Base-by-base conservation (phyloP, 2,797 vertebrate genomes). In the Sphenopsis melanotis region DNA sequence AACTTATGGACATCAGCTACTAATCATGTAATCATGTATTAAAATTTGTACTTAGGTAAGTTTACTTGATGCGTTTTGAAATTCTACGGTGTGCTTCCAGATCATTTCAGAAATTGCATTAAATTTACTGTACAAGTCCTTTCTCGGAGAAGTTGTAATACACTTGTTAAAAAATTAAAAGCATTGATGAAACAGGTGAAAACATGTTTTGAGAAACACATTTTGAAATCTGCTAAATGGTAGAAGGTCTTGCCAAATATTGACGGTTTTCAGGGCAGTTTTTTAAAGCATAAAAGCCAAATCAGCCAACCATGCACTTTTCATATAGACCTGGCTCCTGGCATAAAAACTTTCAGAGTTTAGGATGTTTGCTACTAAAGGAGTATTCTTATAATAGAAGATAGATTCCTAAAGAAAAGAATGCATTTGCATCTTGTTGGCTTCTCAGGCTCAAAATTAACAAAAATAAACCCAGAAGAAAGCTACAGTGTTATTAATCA, bases 211-310 rank as follows among this genome's bases (percentile, higher is more conserved):
- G 59, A 87, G 59, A 85, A 84, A 37, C 2, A 1, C 20, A 6
- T 41, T 68, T 57, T 79, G 26, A 84, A 92, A 87, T 65, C 22
- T 79, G 13, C 23, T 76, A 84, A 76, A 82, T 49, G 47, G 9
- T 82, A 15, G n/a, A 59, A 92, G 36, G 59, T 44, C 81, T 87
- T 94, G 87, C 47, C 81, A 93, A 86, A 92, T 90, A 87, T 21
- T 66, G 68, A 83, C 63, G 29, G 29, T 74, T 93, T 92, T 75
- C 56, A 63, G 44, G 59, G 55, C 56, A 90, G 21, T 21, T 61
- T 69, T 94, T 82, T 53, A 60, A 81, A 69, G 68, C 2, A 30
- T 30, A 22, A 61, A 84, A 61, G 11, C 19, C 44, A 68, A 78
- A 89, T 53, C 55, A 84, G 17, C 11, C 24, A 82, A 3, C 15